Base-by-base conservation (phyloP, 1,140 invertebrate genomes). In the Pteromalus puparum region DNA sequence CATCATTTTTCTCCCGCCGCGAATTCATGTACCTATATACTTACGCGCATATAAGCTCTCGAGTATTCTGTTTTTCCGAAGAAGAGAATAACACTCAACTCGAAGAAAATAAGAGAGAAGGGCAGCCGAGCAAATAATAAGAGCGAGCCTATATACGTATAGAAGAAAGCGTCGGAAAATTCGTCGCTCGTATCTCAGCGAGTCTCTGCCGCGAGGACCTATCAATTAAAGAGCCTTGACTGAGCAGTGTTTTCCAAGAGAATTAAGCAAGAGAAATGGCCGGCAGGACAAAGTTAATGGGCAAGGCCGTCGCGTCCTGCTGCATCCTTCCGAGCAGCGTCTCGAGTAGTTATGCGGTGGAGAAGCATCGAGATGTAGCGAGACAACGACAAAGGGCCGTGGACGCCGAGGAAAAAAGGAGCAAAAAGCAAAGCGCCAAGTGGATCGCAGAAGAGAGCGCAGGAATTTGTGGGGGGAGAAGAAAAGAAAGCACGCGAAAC, bases 231-330 rank as follows among this genome's bases (percentile, higher is more conserved):
- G 67, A 34, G 65, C 53, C 76, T 42, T 46, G 82, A 73, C 75
- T 79, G 67, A 78, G 42, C 48, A 42, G 75, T 84, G 30, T 84
- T 84, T 73, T 79, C 75, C 75, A 84, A 79, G 76, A 73, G 76
- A 84, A 83, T 83, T 84, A 79, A 74, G 76, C 46, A 68, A 84
- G 82, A 84, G 82, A 72, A 84, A 84, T 84, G 67, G 76, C 68
- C 24, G 30, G 21, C 70, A 28, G n/a, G 48, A 84, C 75, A 73
- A 79, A 79, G 82, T 84, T 84, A 84, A 84, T 84, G 82, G 76
- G 34, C 13, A 84, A 70, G 67, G 82, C 76, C 73, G 73, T 10
- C 75, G 48, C 34, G 70, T 65, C 12, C 26, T 26, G 30, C 28
- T 61, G 61, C 38, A 68, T 68, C 75, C 53, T 61, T n/a, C 21